These are phyloP conservation scores for Trissoscelio sp. DNA, from an alignment of 2,888 invertebrate genomes.

Conservation along the genomic window DNA sequence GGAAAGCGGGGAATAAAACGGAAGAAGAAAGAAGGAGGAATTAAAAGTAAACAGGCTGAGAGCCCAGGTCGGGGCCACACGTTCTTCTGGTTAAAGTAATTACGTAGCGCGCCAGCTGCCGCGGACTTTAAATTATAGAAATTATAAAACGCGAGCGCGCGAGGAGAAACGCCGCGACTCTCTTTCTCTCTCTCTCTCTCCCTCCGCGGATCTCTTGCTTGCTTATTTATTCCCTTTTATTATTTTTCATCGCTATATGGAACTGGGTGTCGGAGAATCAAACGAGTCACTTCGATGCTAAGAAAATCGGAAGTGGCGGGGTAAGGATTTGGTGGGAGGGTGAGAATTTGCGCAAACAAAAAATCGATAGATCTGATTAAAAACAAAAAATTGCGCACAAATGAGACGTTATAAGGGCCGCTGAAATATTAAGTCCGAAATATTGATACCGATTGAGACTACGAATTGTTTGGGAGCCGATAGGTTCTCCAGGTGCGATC, in stretches of 20 bases:
- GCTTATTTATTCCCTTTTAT: slow-evolving; percentile 70
- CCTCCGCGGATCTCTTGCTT: slow-evolving; percentile 67
- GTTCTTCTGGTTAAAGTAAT: slow-evolving; percentile 83
- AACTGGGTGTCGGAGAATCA: slow-evolving; percentile 58
- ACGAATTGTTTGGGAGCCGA: not conserved
- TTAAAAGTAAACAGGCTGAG: slow-evolving; percentile 80
- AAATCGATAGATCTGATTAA: slow-evolving; percentile 45
- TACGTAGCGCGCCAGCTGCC: slow-evolving; percentile 83
- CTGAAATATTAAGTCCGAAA: slow-evolving; percentile 33
- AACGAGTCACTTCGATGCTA: slow-evolving; percentile 49
- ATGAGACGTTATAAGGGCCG: slow-evolving; percentile 32
- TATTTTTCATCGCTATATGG: slow-evolving; percentile 46
- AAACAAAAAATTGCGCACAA: slow-evolving; percentile 24
- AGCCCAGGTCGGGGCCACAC: slow-evolving; percentile 75
- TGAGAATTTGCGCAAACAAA: slow-evolving; percentile 45
- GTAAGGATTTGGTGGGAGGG: too few relatives aligned
- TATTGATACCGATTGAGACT: not conserved
- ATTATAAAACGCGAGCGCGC: slow-evolving; percentile 82
- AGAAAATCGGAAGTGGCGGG: slow-evolving; percentile 45
- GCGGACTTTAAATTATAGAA: slow-evolving; percentile 83
- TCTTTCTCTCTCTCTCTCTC: slow-evolving; percentile 65
- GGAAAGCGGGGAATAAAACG: slow-evolving; percentile 46
- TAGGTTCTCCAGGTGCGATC: slow-evolving; percentile 3
- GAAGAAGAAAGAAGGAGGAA: slow-evolving; percentile 73
- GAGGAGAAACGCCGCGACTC: slow-evolving; percentile 74